Evolutionary conservation across 2,113 vertebrate species (phyloP).

Genomic region (Octodon degus): DNA sequence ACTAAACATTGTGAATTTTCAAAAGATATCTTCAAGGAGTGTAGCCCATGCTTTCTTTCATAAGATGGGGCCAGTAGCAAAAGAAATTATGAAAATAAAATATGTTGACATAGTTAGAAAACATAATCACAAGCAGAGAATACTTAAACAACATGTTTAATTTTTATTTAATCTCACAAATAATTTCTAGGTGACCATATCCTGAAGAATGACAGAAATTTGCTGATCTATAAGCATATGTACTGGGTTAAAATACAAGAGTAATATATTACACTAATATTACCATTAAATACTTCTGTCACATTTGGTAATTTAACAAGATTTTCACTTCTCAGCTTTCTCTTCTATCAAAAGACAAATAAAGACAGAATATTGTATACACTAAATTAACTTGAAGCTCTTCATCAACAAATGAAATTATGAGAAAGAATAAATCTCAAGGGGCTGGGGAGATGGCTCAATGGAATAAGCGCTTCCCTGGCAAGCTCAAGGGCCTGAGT

Average conservation of each 20-base stretch:
- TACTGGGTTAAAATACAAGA: not conserved
- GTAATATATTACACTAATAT: not conserved
- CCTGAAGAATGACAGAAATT: constrained; percentile 19
- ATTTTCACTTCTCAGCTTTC: constrained; percentile 20
- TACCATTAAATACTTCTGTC: constrained; percentile 17
- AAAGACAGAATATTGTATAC: constrained; percentile 12
- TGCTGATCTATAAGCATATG: not conserved
- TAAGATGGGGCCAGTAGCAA: not conserved
- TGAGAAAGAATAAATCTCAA: constrained; percentile 8
- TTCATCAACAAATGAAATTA: constrained; percentile 23
- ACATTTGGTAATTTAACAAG: not conserved
- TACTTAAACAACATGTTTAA: constrained; percentile 29
- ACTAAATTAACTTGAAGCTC: constrained; percentile 14
- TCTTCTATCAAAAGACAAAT: constrained; percentile 45
- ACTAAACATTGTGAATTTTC: constrained; percentile 36
- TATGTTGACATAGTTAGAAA: not conserved
- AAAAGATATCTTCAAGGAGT: constrained; percentile 36
- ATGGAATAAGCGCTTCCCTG: too few species aligned
- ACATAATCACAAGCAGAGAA: constrained; percentile 39
- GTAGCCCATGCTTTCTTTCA: not conserved
- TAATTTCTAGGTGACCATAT: not conserved
- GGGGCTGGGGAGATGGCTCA: too few species aligned
- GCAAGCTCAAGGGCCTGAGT: too few species aligned
- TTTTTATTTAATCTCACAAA: not conserved
- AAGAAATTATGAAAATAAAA: constrained; percentile 52